Conservation (phyloP, 2,113 vertebrate genomes). For the Dermatemys mawii region DNA sequence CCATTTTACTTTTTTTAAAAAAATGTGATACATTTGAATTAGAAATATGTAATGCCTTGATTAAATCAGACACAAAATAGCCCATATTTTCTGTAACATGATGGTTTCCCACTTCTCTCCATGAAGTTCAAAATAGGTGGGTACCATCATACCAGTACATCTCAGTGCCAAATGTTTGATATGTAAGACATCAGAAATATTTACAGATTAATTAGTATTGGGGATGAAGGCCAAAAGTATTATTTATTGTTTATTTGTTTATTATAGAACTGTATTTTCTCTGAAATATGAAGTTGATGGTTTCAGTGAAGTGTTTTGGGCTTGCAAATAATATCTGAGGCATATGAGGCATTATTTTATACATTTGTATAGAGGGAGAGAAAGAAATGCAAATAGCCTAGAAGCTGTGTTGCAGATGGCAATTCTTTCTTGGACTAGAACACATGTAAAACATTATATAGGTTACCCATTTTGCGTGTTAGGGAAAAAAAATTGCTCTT, state of each 20-base stretch:
- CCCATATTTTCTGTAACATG: neutral
- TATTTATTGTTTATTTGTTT: neutral
- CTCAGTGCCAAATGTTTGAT: too few species aligned
- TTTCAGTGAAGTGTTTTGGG: neutral
- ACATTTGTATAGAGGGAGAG: neutral
- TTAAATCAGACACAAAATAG: neutral
- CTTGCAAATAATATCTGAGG: neutral
- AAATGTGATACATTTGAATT: neutral
- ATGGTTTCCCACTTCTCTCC: neutral
- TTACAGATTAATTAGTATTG: neutral
- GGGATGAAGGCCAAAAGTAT: neutral
- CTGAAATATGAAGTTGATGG: neutral
- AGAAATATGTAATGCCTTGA: neutral
- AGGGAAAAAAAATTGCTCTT: slow-evolving; percentile 19
- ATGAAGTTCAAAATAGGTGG: neutral
- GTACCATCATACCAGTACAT: neutral
- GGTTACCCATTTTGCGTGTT: neutral
- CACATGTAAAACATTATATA: neutral
- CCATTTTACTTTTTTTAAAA: neutral
- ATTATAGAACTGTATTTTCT: neutral
- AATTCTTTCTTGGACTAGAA: neutral
- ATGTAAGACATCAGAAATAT: too few species aligned
- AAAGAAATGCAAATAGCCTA: too few species aligned
- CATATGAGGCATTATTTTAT: neutral
- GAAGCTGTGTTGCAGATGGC: too few species aligned